phyloP scores from a whole-genome alignment of 2,113 vertebrate genomes.

The Ceuthmochares aereus region DNA sequence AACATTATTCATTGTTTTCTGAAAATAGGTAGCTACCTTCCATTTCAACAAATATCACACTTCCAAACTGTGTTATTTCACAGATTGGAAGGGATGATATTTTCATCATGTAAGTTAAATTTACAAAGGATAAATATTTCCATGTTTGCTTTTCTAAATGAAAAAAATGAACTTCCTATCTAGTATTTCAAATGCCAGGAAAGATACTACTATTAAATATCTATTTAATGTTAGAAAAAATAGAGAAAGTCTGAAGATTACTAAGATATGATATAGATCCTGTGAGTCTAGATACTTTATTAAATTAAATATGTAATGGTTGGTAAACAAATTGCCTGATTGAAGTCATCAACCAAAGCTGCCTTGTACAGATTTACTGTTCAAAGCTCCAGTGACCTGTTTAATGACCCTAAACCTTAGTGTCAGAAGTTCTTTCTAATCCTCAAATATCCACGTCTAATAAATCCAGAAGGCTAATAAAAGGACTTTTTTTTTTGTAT shows the following conservation, averaged over 20 bases:
- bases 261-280: not conserved
- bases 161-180: not conserved
- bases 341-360: slow-evolving; percentile 65
- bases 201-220: not conserved
- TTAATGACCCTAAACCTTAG: slow-evolving; percentile 81
- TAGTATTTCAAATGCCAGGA: not conserved
- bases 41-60: not conserved
- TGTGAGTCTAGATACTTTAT: not conserved
- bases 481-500: slow-evolving; percentile 74
- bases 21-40: not conserved
- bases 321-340: slow-evolving; percentile 53
- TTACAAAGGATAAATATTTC: not conserved
- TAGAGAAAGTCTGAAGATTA: not conserved
- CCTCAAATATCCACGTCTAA: slow-evolving; percentile 81
- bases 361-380: slow-evolving; percentile 72
- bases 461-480: slow-evolving; percentile 76
- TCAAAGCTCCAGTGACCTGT: slow-evolving; percentile 74
- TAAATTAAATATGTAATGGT: slow-evolving; percentile 7
- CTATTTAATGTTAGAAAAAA: not conserved
- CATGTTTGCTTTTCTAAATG: not conserved
- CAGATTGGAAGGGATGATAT: not conserved
- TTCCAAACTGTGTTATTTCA: not conserved
- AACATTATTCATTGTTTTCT: not conserved
- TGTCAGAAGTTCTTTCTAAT: slow-evolving; percentile 81
- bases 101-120: not conserved